These are phyloP conservation scores for Plectropomus leopardus DNA, from an alignment of 2,113 vertebrate species.

Conservation along the genomic window DNA sequence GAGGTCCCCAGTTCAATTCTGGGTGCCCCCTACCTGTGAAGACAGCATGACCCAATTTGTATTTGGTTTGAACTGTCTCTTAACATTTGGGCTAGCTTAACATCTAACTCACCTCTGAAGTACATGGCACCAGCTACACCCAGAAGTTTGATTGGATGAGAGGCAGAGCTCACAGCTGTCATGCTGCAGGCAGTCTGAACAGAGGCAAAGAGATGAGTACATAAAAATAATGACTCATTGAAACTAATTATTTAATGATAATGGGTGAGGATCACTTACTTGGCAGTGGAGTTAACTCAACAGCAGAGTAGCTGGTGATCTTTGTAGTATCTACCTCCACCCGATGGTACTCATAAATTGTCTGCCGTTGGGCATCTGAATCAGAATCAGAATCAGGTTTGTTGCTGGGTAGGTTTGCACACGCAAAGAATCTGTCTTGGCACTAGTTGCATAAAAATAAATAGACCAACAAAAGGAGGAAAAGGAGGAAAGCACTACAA, in stretches of 20 bases:
- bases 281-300: constrained; percentile 92
- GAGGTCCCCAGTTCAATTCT: constrained; percentile 85
- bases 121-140: constrained; percentile 95
- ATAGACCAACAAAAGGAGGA: not conserved
- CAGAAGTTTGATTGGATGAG: constrained; percentile 87
- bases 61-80: no score
- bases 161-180: constrained; percentile 89
- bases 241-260: not conserved
- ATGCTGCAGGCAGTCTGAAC: constrained; percentile 91
- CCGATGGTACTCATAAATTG: constrained; percentile 94
- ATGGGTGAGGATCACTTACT: constrained; percentile 84
- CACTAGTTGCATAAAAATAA: not conserved
- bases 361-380: constrained; percentile 85
- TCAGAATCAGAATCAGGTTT: not conserved
- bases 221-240: not conserved
- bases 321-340: constrained; percentile 89
- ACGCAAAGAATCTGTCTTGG: not conserved
- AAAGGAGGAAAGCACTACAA: not conserved
- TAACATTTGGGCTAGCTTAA: no score
- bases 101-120: constrained; percentile 89
- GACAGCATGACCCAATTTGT: no score
- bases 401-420: not conserved
- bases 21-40: constrained; percentile 60
- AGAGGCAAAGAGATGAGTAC: constrained; percentile 6
- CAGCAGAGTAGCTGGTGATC: constrained; percentile 87